Evolutionary conservation across 2,797 vertebrate species (phyloP), one percentile per base, ranked within the genome.

Genomic region (Acanthurus tractus): DNA sequence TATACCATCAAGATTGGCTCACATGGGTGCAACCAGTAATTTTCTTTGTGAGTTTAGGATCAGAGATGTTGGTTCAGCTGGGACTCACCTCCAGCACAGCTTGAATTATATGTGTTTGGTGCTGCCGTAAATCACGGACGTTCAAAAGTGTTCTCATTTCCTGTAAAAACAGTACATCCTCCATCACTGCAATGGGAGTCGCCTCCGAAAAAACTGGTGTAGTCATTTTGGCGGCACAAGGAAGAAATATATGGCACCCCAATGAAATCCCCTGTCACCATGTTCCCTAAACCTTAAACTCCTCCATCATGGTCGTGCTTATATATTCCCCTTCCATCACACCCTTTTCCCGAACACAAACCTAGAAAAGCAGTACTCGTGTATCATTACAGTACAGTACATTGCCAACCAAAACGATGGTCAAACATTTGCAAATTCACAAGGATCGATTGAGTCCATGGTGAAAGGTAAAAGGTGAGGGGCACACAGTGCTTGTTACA

Each of bases 131-230:
- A 78, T 71, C 70, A 71, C 4, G 1, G 8, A 29, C 42, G 38
- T 59, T 74, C 52, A 81, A 70, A 77, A 74, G 15, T 58, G 65
- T 38, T 70, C 17, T 36, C 40, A 63, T 80, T 70, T 70, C 38
- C 53, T 71, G 23, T 76, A 72, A 68, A 74, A 78, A 56, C 18
- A 34, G 9, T 3, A 3, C 2, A 61, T 75, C 40, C 55, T 83
- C 54, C 42, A 69, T 73, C 68, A 79, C 15, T 49, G 7, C 52
- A 65, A 61, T 61, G 15, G 50, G 20, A 38, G 15, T 40, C 6
- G 8, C 17, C 17, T 44, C 10, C 2, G 2, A 34, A 45, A 44
- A 61, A 23, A 61, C 1, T 9, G 29, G 42, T 48, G 5, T 38
- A n/a, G 42, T 20, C 29, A 48, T 65, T 11, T 25, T 12, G 7